Evolutionary conservation across 2,888 invertebrate genomes (phyloP).

Genomic region (Bombylius major): DNA sequence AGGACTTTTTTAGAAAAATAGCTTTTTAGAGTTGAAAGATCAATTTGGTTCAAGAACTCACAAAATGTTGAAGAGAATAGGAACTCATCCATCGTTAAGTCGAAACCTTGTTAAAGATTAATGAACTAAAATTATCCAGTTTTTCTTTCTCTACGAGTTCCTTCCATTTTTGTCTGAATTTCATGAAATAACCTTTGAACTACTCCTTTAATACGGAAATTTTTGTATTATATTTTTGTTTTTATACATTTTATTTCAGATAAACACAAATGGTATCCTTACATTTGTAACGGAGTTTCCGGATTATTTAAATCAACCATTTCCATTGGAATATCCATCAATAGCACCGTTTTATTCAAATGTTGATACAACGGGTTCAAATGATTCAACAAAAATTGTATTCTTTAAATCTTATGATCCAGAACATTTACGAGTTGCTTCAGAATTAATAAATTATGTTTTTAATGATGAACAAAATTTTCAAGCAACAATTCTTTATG

Average conservation of each 20-base stretch:
- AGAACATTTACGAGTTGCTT: constrained; percentile 50
- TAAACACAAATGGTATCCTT: constrained; percentile 80
- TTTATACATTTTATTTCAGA: constrained; percentile 40
- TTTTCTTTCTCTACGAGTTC: no score
- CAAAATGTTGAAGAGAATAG: no score
- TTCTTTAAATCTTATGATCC: constrained; percentile 55
- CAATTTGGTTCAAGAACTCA: no score
- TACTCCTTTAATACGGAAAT: no score
- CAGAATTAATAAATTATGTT: constrained; percentile 55
- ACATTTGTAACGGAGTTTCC: constrained; percentile 83
- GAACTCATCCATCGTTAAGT: no score
- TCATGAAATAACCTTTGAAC: no score
- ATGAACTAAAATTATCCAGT: no score
- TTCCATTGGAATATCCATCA: constrained; percentile 77
- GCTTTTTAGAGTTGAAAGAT: no score
- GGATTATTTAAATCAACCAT: constrained; percentile 74
- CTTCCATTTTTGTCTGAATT: no score
- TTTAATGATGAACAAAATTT: constrained; percentile 63
- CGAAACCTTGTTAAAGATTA: no score
- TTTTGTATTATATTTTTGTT: no score
- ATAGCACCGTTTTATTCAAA: constrained; percentile 88
- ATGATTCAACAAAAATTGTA: constrained; percentile 54
- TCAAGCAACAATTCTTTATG: constrained; percentile 61
- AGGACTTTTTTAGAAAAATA: no score
- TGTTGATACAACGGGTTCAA: constrained; percentile 56